A percentile compares a stretch with the other conserved stretches of the same genome.
These are phyloP conservation scores for Scaptomyza polygonia DNA, from an alignment of 2,888 invertebrate genomes.

Conservation along the genomic window DNA sequence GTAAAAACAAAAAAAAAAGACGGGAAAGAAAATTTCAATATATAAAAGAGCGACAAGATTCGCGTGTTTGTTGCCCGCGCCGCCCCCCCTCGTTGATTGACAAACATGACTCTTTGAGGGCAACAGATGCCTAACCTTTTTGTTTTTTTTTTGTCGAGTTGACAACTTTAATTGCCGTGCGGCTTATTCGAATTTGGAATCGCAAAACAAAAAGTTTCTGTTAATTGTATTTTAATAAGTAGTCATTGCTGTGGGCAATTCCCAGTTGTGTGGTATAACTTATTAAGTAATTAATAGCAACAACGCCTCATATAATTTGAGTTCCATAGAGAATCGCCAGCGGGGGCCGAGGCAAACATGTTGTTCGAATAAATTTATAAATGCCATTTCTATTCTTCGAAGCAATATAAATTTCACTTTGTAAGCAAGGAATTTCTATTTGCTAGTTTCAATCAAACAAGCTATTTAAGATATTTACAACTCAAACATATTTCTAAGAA, in stretches of 20 bases:
- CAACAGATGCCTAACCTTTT: constrained; percentile 28
- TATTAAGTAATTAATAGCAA: not conserved
- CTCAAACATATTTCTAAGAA: not conserved
- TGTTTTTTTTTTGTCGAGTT: too few species aligned
- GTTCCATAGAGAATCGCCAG: not conserved
- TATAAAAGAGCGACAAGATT: constrained; percentile 68
- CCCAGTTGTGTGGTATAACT: not conserved
- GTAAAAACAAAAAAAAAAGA: too few species aligned
- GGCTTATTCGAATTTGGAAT: constrained; percentile 36
- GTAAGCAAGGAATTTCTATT: not conserved
- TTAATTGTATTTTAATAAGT: too few species aligned
- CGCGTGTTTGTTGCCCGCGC: constrained; percentile 27
- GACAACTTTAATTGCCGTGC: constrained; percentile 47
- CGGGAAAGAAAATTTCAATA: constrained; percentile 73
- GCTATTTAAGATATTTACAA: not conserved
- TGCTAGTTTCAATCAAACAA: not conserved
- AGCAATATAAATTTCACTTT: not conserved
- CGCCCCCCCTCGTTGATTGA: too few species aligned
- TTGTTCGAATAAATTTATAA: not conserved
- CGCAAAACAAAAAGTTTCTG: too few species aligned
- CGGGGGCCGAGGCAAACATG: not conserved
- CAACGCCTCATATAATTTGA: not conserved
- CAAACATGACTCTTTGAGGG: constrained; percentile 34
- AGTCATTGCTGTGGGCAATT: too few species aligned
- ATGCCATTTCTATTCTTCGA: too few species aligned